These are phyloP conservation scores for Acleris literana DNA, from an alignment of 2,888 invertebrate genomes.

Conservation along the genomic window DNA sequence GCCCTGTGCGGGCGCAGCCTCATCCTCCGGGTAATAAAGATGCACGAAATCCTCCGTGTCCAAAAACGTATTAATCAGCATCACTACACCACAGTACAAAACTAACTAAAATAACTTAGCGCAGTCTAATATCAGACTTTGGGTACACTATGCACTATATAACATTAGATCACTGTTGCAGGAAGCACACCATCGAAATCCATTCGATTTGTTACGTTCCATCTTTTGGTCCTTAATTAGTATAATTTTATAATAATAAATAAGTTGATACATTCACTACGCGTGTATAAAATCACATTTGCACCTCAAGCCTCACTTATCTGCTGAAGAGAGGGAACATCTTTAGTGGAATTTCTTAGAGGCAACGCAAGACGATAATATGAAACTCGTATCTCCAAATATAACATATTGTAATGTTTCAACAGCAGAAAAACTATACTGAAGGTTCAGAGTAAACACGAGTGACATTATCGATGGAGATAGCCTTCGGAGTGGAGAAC, in stretches of 20 bases:
- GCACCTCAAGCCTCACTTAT: constrained; percentile 61
- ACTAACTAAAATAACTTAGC: constrained; percentile 71
- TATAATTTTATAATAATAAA: constrained; percentile 59
- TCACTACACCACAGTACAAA: constrained; percentile 68
- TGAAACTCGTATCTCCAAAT: too few relatives aligned
- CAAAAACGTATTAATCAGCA: constrained; percentile 81
- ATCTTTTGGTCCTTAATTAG: constrained; percentile 55
- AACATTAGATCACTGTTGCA: constrained; percentile 60
- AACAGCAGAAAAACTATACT: constrained; percentile 20
- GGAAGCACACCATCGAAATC: constrained; percentile 72
- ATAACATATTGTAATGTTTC: neutral
- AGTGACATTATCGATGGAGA: constrained; percentile 19
- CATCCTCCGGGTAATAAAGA: constrained; percentile 79
- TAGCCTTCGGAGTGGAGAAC: constrained; percentile 29
- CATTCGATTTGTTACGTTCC: constrained; percentile 67
- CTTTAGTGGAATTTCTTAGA: constrained; percentile 35
- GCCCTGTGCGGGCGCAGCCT: constrained; percentile 67
- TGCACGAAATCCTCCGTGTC: constrained; percentile 83
- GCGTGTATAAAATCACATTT: constrained; percentile 78
- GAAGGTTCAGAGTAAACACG: constrained; percentile 24
- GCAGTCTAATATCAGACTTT: constrained; percentile 75
- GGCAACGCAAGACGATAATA: constrained; percentile 5
- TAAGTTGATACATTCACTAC: constrained; percentile 63
- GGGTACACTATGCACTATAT: constrained; percentile 59
- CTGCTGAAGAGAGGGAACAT: constrained; percentile 50